Conservation (phyloP, 2,888 invertebrate species). For the Trichacis sp. region DNA sequence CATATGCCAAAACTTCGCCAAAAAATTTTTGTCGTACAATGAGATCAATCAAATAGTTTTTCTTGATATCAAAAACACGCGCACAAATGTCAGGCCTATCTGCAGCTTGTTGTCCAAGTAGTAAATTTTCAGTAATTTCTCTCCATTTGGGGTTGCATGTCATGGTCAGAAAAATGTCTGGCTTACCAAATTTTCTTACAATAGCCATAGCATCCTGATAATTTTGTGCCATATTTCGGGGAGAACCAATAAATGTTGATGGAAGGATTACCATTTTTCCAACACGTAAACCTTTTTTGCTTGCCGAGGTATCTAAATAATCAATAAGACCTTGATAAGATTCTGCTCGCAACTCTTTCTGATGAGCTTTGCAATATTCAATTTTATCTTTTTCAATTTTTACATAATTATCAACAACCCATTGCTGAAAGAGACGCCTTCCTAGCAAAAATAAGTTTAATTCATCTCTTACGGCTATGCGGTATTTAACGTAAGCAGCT, state of each 20-base stretch:
- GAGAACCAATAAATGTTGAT: constrained; percentile 58
- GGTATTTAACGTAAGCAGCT: too few species aligned
- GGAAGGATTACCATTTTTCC: constrained; percentile 60
- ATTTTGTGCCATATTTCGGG: constrained; percentile 58
- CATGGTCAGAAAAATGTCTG: constrained; percentile 68
- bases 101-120: constrained; percentile 44
- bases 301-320: constrained; percentile 47
- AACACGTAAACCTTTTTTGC: constrained; percentile 31
- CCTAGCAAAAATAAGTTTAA: constrained; percentile 33
- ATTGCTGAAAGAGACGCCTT: constrained; percentile 22
- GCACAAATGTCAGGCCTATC: constrained; percentile 62
- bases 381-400: constrained; percentile 53
- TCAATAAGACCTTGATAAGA: constrained; percentile 49
- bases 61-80: constrained; percentile 38
- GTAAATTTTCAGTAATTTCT: constrained; percentile 60
- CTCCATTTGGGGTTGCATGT: constrained; percentile 67
- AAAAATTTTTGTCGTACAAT: constrained; percentile 27
- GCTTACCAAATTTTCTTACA: constrained; percentile 64
- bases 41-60: constrained; percentile 18
- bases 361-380: constrained; percentile 25
- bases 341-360: constrained; percentile 34
- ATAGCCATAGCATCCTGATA: constrained; percentile 68
- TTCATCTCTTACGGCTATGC: constrained; percentile 15
- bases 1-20: constrained; percentile 26
- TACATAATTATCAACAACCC: constrained; percentile 26